These are phyloP conservation scores for Montipora cactus DNA, from an alignment of 64 coral and sea anemone genomes.

Conservation along the genomic window DNA sequence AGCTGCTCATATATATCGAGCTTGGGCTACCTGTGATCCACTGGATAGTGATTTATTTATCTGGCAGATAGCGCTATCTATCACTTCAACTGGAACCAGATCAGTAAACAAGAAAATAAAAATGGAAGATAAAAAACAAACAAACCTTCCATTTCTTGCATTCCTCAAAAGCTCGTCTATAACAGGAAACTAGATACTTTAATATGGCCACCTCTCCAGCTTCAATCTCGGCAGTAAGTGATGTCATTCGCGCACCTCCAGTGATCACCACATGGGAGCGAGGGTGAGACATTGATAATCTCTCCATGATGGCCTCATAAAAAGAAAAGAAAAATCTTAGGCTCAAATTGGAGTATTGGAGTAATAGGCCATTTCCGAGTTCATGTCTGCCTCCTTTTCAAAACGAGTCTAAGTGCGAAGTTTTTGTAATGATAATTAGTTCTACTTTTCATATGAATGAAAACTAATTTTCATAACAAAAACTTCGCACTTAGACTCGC, in stretches of 20 bases:
- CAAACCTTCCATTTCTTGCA: slow-evolving; percentile 59
- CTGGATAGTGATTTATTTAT: too few relatives aligned
- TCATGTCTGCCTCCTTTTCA: too few relatives aligned
- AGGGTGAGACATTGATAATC: slow-evolving; percentile 55
- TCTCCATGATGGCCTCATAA: slow-evolving; percentile 64
- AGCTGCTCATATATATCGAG: too few relatives aligned
- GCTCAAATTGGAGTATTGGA: background rate
- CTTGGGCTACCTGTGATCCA: too few relatives aligned
- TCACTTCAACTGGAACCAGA: too few relatives aligned
- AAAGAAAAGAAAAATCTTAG: background rate
- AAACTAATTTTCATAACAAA: too few relatives aligned
- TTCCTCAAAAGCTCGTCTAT: slow-evolving; percentile 49
- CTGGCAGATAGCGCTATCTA: too few relatives aligned
- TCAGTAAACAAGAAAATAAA: background rate
- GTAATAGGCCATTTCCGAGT: too few relatives aligned
- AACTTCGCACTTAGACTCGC: too few relatives aligned
- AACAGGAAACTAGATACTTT: slow-evolving; percentile 68
- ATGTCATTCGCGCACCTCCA: slow-evolving; percentile 51
- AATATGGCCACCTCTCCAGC: slow-evolving; percentile 54
- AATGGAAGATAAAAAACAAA: background rate
- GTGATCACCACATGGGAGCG: slow-evolving; percentile 56
- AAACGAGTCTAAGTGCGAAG: too few relatives aligned
- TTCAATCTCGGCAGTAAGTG: slow-evolving; percentile 66
- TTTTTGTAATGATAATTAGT: too few relatives aligned
- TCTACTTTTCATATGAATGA: too few relatives aligned